phyloP scores from a whole-genome alignment of 2,888 invertebrate genomes.

The Noctua comes region DNA sequence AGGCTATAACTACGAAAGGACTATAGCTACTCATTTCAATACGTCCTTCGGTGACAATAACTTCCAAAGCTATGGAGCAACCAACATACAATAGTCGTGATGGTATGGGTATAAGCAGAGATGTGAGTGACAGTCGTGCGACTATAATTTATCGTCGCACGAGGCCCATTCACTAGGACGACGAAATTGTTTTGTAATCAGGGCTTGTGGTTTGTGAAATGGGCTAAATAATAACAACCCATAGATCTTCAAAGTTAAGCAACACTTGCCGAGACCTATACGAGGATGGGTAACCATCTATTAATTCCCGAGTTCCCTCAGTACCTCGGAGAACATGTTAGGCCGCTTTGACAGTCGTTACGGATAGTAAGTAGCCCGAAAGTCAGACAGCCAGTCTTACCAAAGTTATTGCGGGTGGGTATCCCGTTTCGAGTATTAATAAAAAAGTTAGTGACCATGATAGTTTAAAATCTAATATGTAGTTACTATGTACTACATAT shows the following conservation, averaged over 20 bases:
- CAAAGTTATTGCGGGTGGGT: too few species aligned
- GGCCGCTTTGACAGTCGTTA: neutral
- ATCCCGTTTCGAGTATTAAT: too few species aligned
- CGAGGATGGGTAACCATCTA: neutral
- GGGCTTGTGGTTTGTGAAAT: slow-evolving; percentile 1
- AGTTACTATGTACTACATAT: too few species aligned
- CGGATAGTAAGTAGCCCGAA: neutral
- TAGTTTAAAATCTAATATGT: too few species aligned
- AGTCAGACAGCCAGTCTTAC: too few species aligned
- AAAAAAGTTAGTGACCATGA: too few species aligned
- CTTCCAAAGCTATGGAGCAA: slow-evolving; percentile 26
- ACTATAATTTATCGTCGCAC: slow-evolving; percentile 21
- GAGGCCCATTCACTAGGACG: slow-evolving; percentile 14
- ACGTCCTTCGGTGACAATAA: neutral
- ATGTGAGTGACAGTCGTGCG: slow-evolving; percentile 37
- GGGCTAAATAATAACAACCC: neutral
- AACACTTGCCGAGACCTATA: neutral
- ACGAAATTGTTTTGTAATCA: slow-evolving; percentile 18
- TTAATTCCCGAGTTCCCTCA: neutral
- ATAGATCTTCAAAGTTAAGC: neutral
- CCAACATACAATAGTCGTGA: slow-evolving; percentile 30
- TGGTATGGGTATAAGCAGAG: slow-evolving; percentile 14
- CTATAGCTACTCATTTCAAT: too few species aligned
- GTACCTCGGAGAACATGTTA: neutral
- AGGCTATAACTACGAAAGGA: neutral